These are phyloP conservation scores for Drosophila kambysellisi DNA, from an alignment of 2,888 invertebrate genomes.

Conservation along the genomic window DNA sequence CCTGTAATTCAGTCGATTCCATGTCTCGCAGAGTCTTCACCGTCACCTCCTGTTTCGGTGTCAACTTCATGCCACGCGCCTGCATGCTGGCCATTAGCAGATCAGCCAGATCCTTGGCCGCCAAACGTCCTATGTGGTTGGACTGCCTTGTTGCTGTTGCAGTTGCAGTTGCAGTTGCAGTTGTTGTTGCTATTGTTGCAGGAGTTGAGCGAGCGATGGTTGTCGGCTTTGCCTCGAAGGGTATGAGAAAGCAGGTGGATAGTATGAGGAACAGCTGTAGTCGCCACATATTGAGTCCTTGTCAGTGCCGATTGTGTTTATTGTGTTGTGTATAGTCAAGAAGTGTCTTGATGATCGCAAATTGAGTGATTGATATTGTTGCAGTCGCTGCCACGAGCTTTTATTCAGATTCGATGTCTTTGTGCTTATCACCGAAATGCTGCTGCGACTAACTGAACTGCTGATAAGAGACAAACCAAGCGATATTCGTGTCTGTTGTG, in stretches of 20 bases:
- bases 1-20: constrained; percentile 31
- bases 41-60: constrained; percentile 39
- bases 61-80: constrained; percentile 52
- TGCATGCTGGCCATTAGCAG: constrained; percentile 69
- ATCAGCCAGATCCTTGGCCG: constrained; percentile 70
- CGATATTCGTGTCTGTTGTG: constrained; percentile 31
- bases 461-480: constrained; percentile 32
- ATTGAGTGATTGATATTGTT: constrained; percentile 44
- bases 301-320: background rate
- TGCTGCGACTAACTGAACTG: constrained; percentile 31
- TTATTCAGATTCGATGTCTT: constrained; percentile 34
- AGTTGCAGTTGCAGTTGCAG: background rate
- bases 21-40: constrained; percentile 46
- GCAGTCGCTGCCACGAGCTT: constrained; percentile 25
- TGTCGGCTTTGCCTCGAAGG: constrained; percentile 63
- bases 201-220: constrained; percentile 7
- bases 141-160: background rate
- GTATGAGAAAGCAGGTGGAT: constrained; percentile 69
- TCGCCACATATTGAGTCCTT: constrained; percentile 60
- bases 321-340: background rate
- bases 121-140: constrained; percentile 53
- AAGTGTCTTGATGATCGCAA: constrained; percentile 25
- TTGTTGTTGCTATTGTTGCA: background rate
- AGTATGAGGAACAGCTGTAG: constrained; percentile 67
- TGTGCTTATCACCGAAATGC: constrained; percentile 26